These are phyloP conservation scores for Macroramphosus scolopax DNA, from an alignment of 2,797 vertebrate species.

Conservation along the genomic window DNA sequence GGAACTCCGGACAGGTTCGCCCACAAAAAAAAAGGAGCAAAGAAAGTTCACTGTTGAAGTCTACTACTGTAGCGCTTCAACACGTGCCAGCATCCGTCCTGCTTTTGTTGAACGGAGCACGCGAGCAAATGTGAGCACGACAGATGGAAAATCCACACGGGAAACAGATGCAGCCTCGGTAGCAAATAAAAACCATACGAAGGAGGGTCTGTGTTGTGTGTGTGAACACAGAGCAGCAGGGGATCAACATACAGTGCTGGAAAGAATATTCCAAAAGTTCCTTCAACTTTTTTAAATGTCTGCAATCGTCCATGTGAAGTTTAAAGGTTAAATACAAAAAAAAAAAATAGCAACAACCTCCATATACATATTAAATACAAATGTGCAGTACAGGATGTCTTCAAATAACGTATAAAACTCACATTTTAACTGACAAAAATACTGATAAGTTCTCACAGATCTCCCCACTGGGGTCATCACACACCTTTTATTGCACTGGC, in stretches of 20 bases:
- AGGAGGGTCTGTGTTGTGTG: conserved; percentile 34
- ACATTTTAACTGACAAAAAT: conserved; percentile 48
- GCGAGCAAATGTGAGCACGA: conserved; percentile 24
- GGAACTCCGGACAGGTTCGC: too few relatives aligned
- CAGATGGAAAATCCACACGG: conserved; percentile 16
- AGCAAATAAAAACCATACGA: not conserved
- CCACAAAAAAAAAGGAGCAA: too few relatives aligned
- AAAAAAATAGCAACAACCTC: conserved; percentile 34
- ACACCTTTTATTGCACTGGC: conserved; percentile 45
- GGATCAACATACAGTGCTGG: too few relatives aligned
- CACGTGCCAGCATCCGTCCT: not conserved
- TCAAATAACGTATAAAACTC: conserved; percentile 40
- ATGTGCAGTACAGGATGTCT: conserved; percentile 32
- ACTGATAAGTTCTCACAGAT: conserved; percentile 37
- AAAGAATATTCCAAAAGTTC: too few relatives aligned
- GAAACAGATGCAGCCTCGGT: conserved; percentile 6
- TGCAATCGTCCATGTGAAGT: too few relatives aligned
- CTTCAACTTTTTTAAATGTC: too few relatives aligned
- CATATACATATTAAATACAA: conserved; percentile 47
- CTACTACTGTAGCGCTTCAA: too few relatives aligned
- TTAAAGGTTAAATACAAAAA: too few relatives aligned
- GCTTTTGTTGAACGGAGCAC: conserved; percentile 12
- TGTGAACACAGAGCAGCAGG: not conserved
- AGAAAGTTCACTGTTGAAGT: too few relatives aligned
- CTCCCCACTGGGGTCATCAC: too few relatives aligned